Conservation (phyloP, 2,797 vertebrate genomes). For the Trichosurus vulpecula region DNA sequence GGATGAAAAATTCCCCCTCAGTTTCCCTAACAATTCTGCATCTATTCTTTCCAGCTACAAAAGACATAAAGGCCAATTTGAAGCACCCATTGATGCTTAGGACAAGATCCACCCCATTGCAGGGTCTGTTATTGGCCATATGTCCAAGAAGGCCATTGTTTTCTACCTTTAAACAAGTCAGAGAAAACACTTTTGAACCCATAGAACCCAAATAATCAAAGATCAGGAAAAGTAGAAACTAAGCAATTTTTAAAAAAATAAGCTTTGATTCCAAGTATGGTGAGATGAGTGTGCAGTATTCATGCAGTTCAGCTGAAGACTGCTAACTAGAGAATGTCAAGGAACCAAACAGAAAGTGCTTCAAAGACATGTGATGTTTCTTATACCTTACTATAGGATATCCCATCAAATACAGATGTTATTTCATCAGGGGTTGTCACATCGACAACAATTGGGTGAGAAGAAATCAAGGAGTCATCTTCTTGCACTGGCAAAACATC, state of each 20-base stretch:
- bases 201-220: background rate
- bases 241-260: background rate
- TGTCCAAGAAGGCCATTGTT: background rate
- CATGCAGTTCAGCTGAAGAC: background rate
- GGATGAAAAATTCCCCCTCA: slow-evolving; percentile 16
- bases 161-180: background rate
- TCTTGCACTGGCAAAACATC: slow-evolving; percentile 95
- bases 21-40: background rate
- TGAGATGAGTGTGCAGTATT: background rate
- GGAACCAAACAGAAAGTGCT: background rate
- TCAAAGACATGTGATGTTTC: background rate
- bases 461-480: slow-evolving; percentile 93
- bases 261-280: background rate
- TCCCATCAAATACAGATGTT: slow-evolving; percentile 96
- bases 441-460: slow-evolving; percentile 92
- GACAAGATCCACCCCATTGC: background rate
- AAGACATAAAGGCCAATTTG: background rate
- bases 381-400: slow-evolving; percentile 97
- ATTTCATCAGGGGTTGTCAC: slow-evolving; percentile 95
- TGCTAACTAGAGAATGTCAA: background rate
- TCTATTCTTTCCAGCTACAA: background rate
- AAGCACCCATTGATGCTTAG: background rate
- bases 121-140: background rate
- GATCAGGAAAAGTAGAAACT: slow-evolving; percentile 20
- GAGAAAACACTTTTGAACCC: slow-evolving; percentile 30